Conservation (phyloP, 2,888 invertebrate genomes). For the Junonia oenone region DNA sequence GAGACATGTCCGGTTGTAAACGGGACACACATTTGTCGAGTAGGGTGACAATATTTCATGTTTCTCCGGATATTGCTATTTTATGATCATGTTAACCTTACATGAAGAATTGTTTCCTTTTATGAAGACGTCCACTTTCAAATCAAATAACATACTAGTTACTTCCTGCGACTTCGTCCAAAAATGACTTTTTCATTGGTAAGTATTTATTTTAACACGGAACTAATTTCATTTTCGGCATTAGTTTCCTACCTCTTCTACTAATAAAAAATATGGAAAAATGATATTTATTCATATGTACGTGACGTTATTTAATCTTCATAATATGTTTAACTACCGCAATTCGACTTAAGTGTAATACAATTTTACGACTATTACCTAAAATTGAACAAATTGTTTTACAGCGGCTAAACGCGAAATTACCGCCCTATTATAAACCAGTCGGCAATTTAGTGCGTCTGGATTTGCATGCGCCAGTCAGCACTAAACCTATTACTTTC, state of each 20-base stretch:
- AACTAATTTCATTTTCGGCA: no score
- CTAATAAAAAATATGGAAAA: no score
- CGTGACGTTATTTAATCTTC: no score
- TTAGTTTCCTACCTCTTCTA: no score
- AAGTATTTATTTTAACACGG: no score
- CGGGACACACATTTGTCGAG: conserved; percentile 54
- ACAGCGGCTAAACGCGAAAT: not conserved
- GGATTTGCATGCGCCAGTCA: conserved; percentile 27
- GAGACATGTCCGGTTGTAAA: conserved; percentile 46
- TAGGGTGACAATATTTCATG: conserved; percentile 5
- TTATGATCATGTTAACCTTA: not conserved
- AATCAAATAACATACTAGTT: no score
- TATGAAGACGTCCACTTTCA: no score
- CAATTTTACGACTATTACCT: not conserved
- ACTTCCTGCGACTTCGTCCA: no score
- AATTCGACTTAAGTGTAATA: not conserved
- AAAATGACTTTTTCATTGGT: no score
- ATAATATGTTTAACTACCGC: no score
- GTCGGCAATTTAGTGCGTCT: conserved; percentile 28
- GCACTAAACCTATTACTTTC: conserved; percentile 44
- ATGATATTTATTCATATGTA: no score
- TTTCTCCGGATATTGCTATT: not conserved
- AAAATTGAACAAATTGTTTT: not conserved
- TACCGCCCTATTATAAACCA: conserved; percentile 8
- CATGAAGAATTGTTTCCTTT: not conserved